phyloP scores from a whole-genome alignment of 2,888 invertebrate species.

The Cosmia trapezina region DNA sequence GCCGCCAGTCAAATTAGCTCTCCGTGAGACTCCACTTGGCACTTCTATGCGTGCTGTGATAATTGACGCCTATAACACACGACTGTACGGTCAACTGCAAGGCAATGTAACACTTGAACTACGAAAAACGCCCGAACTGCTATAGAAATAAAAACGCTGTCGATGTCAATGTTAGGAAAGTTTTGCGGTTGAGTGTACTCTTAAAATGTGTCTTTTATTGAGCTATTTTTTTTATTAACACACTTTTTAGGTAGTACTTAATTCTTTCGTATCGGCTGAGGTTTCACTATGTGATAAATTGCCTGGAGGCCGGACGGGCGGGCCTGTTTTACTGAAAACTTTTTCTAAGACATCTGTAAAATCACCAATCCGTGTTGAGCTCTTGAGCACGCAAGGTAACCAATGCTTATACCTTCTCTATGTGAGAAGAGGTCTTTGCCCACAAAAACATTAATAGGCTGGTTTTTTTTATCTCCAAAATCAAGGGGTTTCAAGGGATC shows the following conservation, averaged over 20 bases:
- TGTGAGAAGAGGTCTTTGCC: not conserved
- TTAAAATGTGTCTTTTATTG: conserved; percentile 52
- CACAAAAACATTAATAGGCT: too few species aligned
- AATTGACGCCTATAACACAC: conserved; percentile 72
- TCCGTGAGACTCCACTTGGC: conserved; percentile 82
- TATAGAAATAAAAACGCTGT: not conserved
- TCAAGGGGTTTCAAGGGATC: not conserved
- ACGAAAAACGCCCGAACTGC: not conserved
- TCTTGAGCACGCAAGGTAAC: not conserved
- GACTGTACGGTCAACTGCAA: conserved; percentile 53
- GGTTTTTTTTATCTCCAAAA: not conserved
- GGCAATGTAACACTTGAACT: too few species aligned
- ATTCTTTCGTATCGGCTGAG: conserved; percentile 3
- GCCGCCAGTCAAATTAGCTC: conserved; percentile 84
- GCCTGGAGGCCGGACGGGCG: not conserved
- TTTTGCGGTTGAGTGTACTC: conserved; percentile 29
- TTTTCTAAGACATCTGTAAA: not conserved
- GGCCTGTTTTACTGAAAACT: not conserved
- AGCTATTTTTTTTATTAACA: conserved; percentile 43
- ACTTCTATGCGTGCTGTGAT: conserved; percentile 76
- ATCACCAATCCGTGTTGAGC: not conserved
- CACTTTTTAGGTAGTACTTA: not conserved
- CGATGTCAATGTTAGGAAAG: not conserved
- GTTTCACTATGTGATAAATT: not conserved
- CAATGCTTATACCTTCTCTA: not conserved